Base-by-base conservation (phyloP, 1,140 invertebrate genomes). In the Nebria ingens region DNA sequence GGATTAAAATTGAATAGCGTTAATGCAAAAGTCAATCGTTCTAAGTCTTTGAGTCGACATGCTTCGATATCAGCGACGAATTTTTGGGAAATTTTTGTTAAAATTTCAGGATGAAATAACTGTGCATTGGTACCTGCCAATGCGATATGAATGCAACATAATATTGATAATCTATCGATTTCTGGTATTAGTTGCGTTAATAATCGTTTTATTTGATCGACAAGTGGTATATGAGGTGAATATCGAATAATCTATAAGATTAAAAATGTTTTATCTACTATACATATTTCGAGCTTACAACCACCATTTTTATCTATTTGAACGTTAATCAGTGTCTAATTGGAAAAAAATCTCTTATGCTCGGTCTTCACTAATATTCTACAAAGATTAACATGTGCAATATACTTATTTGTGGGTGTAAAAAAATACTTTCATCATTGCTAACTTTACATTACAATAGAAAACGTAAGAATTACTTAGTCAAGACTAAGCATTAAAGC, bases 1-100 rank as follows among this genome's bases (percentile, higher is more conserved):
- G 71, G 70, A 12, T 68, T 55, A 51, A 71, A 66, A 62, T 79
- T 73, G 29, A 78, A 79, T 55, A 74, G 68, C 2, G 65, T 66
- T 19, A 81, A 65, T 1, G 67, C 65, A 54, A 77, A 72, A 2
- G 75, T 58, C 1, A 83, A 65, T 56, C 81, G 71, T 67, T 85
- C 83, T 9, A 84, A 64, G 59, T 85, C 82, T 68, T 85, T 85
- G 0, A 84, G 49, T 52, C 82, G 71, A 1, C 75, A 13, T 54
- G 71, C 56, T 9, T 22, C 51, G 6, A 66, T 50, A 58, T 58
- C 42, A 19, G 60, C 54, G 6, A 58, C 52, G 3, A 60, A 59
- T 59, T 60, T 63, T 55, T 62, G 22, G 15, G 42, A 59, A 40
- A 58, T 45, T 15, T 59, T 63, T 21, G 59, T 57, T 52, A 56